Evolutionary conservation across 2,888 invertebrate species (phyloP).

Genomic region (Zelleria hepariella): DNA sequence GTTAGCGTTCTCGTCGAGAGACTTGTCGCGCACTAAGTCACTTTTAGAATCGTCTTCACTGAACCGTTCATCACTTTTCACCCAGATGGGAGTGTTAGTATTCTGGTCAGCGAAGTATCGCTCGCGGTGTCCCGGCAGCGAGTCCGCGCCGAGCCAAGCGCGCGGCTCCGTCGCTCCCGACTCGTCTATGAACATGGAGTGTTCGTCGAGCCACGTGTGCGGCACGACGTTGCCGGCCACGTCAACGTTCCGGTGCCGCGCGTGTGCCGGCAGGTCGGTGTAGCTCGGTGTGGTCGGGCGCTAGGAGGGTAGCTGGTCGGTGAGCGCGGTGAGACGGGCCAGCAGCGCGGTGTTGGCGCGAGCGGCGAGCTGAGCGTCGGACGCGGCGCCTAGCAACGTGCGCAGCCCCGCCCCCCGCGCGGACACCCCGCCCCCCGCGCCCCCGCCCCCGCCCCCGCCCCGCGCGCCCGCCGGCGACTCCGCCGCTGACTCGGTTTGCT

Average conservation of each 20-base stretch:
- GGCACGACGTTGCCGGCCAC: not conserved
- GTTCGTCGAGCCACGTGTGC: not conserved
- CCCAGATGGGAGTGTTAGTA: too few relatives aligned
- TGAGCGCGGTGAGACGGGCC: constrained; percentile 19
- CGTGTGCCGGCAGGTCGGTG: not conserved
- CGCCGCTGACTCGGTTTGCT: not conserved
- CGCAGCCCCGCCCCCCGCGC: constrained; percentile 36
- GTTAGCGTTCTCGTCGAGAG: not conserved
- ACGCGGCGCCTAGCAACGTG: constrained; percentile 42
- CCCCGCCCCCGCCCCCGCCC: constrained; percentile 29
- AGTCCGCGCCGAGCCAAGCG: not conserved
- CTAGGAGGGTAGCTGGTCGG: constrained; percentile 21
- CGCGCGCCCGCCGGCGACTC: constrained; percentile 9
- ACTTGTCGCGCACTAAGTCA: not conserved
- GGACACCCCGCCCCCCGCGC: constrained; percentile 33
- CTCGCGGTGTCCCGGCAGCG: not conserved
- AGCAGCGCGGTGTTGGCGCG: constrained; percentile 35
- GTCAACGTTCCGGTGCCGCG: not conserved
- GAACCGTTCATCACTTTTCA: not conserved
- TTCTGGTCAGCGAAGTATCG: not conserved
- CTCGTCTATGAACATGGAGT: not conserved
- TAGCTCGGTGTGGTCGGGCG: constrained; percentile 7
- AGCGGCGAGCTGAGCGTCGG: constrained; percentile 30
- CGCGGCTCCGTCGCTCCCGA: not conserved
- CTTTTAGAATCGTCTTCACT: not conserved